Evolutionary conservation across 2,888 invertebrate genomes (phyloP).

Genomic region (Lasioglossum malachurum): DNA sequence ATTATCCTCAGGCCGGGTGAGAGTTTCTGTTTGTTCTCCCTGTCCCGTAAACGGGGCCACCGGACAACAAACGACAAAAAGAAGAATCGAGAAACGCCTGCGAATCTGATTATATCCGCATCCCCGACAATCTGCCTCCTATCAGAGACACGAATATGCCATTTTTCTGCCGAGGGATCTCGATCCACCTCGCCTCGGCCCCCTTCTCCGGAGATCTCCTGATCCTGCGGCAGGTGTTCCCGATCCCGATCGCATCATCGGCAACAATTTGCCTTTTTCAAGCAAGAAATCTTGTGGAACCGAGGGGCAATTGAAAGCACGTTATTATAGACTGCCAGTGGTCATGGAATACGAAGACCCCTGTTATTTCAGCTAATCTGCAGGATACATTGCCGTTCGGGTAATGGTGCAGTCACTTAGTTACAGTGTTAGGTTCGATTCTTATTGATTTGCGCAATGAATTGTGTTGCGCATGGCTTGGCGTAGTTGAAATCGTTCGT

Average conservation of each 20-base stretch:
- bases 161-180: conserved; percentile 28
- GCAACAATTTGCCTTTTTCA: conserved; percentile 2
- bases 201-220: background rate
- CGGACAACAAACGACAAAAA: background rate
- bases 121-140: conserved; percentile 35
- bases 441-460: background rate
- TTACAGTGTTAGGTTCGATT: background rate
- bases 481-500: background rate
- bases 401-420: background rate
- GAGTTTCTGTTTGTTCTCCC: conserved; percentile 54
- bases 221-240: conserved; percentile 13
- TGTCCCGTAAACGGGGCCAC: conserved; percentile 9
- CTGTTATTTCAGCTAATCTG: background rate
- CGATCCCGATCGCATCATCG: conserved; percentile 1
- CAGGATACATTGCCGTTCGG: background rate
- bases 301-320: background rate
- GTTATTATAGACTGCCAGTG: background rate
- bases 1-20: conserved; percentile 67
- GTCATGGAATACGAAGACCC: background rate
- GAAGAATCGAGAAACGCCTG: conserved; percentile 29
- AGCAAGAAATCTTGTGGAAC: background rate
- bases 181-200: background rate
- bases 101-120: conserved; percentile 44
- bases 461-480: background rate
- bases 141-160: conserved; percentile 42